Evolutionary conservation across 2,797 vertebrate genomes (phyloP), one percentile per base, ranked within the genome.

Genomic region (Melanotaenia trifasciata): DNA sequence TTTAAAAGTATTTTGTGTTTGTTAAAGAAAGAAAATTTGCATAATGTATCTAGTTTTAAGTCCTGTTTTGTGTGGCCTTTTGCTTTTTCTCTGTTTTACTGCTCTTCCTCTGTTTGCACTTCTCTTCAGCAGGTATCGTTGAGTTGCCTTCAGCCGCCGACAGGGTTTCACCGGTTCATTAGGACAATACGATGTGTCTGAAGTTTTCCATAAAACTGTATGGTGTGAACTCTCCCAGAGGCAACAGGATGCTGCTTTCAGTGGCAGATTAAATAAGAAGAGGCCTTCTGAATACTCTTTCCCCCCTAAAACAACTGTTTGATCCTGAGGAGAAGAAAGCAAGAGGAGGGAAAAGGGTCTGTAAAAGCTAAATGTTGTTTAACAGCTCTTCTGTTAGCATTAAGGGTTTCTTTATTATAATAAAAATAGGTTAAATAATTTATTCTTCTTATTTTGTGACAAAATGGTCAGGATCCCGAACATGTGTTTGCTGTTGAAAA

Each of bases 121-220:
- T 57, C n/a, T 68, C 36, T 32, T 58, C 50, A 32, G 38, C 74
- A 64, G 64, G 70, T 65, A 1, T 47, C 1, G 3, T 43, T 38
- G 56, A 14, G 57, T 64, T 75, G 56, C 54, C 69, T 60, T 64
- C 56, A 26, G 50, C 68, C 73, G 64, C 62, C 14, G 1, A 38
- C 26, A 4, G 62, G 68, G 57, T 43, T 72, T 60, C 51, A 43
- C 71, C 65, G 67, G 14, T 89, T 89, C 82, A 89, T 90, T 84
- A 86, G 72, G 77, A 87, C 73, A 50, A 72, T 50, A 60, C 24
- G 20, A 72, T 16, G 57, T 74, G 75, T 89, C 78, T 87, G 80
- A 81, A 76, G 58, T 64, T n/a, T 85, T 76, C 84, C 33, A 88
- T 90, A 87, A 90, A 89, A 81, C 56, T 59, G 43, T 50, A 24